Evolutionary conservation across 2,888 invertebrate genomes (phyloP), one percentile per base, ranked within the genome.

Genomic region (Athetis lepigone): DNA sequence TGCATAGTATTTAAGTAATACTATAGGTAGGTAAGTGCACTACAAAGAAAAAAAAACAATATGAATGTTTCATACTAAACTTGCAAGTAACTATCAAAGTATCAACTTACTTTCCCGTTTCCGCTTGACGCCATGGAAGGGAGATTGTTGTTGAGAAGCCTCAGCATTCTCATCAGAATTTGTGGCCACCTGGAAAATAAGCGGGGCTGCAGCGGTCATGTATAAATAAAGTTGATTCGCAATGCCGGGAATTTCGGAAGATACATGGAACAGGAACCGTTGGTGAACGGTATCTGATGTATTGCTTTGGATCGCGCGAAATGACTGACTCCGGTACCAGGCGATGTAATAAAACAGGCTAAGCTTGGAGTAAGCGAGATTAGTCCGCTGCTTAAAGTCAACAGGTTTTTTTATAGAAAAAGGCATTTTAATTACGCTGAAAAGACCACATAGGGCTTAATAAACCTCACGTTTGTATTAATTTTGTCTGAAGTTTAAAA

Each of bases 61-160:
- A 3, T 16, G n/a, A 16, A 16, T 37, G 16, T 16, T n/a, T 3
- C 6, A 16, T 37, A 37, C 7, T 37, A n/a, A n/a, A 33, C 8
- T 16, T 37, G 5, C 4, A 23, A 2, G 6, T n/a, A 5, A 21
- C 16, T 18, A n/a, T 33, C 21, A 27, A 27, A 2, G 2, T n/a
- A n/a, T 4, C 37, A 13, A 79, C 80, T 81, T 81, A 88, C 90
- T 70, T 18, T 85, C 83, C 23, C 85, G 78, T 71, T 84, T 89
- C 49, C 88, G 86, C 62, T 88, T 90, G 2, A 75, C 64, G 1
- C 81, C 81, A n/a, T 83, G 85, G 29, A 73, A 70, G 7, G 70
- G 60, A 23, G 75, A 70, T 33, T 62, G 75, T 11, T 54, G 33
- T 43, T 50, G 69, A 4, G 69, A 60, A 2, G 70, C 9, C 3